Evolutionary conservation across 2,888 invertebrate genomes (phyloP).

Genomic region (Hecatera dysodea): DNA sequence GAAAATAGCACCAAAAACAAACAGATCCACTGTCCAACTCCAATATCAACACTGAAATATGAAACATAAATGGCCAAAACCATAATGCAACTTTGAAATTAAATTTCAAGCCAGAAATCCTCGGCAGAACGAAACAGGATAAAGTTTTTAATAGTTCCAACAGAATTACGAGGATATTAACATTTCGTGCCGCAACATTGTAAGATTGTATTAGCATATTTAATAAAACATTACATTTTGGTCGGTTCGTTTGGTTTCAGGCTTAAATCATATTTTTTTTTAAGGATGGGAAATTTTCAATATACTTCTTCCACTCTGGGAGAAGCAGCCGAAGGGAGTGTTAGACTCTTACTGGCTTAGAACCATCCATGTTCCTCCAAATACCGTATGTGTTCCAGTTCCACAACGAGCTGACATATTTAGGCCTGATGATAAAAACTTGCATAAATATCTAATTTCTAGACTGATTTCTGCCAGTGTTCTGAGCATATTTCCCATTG

Average conservation of each 20-base stretch:
- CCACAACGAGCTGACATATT: too few species aligned
- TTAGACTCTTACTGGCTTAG: too few species aligned
- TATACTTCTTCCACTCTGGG: too few species aligned
- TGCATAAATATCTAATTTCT: neutral
- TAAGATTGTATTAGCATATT: constrained; percentile 51
- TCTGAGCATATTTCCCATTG: too few species aligned
- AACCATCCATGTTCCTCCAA: too few species aligned
- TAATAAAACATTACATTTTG: constrained; percentile 48
- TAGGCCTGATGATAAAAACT: neutral
- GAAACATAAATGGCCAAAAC: constrained; percentile 48
- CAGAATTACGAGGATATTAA: constrained; percentile 59
- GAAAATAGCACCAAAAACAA: neutral
- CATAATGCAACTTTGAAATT: constrained; percentile 63
- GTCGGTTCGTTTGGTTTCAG: constrained; percentile 9
- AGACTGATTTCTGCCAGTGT: neutral
- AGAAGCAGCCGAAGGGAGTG: too few species aligned
- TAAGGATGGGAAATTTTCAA: too few species aligned
- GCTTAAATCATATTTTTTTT: neutral
- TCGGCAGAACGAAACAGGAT: constrained; percentile 53
- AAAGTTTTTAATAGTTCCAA: constrained; percentile 66
- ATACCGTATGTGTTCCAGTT: too few species aligned
- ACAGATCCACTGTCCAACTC: constrained; percentile 7
- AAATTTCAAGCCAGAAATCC: constrained; percentile 56
- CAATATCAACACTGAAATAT: constrained; percentile 46
- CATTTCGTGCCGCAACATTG: constrained; percentile 59